These are phyloP conservation scores for Mimumesa dahlbomi DNA, from an alignment of 2,888 invertebrate species.

Conservation along the genomic window DNA sequence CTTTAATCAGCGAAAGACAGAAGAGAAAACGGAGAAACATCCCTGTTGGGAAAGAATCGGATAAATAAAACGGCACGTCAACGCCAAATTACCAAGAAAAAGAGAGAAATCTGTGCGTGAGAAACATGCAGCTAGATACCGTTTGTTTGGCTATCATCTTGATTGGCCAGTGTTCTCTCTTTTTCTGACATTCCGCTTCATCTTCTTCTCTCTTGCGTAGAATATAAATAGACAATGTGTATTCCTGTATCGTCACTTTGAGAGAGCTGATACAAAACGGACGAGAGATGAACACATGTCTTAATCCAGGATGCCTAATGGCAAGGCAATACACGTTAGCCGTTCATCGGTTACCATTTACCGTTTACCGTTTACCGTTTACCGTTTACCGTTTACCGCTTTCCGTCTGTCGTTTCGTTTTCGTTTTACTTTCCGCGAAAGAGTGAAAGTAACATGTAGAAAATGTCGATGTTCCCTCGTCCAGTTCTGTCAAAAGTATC, in stretches of 20 bases:
- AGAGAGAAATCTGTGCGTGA: slow-evolving; percentile 38
- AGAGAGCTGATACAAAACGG: slow-evolving; percentile 30
- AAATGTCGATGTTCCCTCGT: background rate
- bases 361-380: too few species aligned
- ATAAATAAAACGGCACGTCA: slow-evolving; percentile 53
- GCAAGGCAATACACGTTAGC: slow-evolving; percentile 62
- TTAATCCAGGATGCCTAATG: slow-evolving; percentile 75
- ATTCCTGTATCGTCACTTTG: slow-evolving; percentile 46
- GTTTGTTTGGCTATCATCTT: slow-evolving; percentile 3
- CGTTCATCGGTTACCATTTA: too few species aligned
- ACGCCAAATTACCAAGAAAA: slow-evolving; percentile 37
- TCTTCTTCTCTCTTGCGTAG: slow-evolving; percentile 53
- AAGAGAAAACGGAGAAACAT: slow-evolving; percentile 51
- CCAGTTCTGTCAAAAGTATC: too few species aligned
- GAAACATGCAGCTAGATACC: slow-evolving; percentile 2
- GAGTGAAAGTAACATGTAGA: slow-evolving; percentile 14
- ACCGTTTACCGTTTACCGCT: too few species aligned
- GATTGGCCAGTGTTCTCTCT: slow-evolving; percentile 42
- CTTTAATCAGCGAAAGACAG: slow-evolving; percentile 43
- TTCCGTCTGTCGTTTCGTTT: too few species aligned
- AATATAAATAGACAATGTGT: slow-evolving; percentile 49
- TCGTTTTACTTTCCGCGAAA: too few species aligned
- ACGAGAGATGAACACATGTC: slow-evolving; percentile 68
- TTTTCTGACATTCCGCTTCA: slow-evolving; percentile 53
- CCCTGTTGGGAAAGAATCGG: slow-evolving; percentile 46